Evolutionary conservation across 1,140 invertebrate genomes (phyloP).

Genomic region (Campoletis sonorensis): DNA sequence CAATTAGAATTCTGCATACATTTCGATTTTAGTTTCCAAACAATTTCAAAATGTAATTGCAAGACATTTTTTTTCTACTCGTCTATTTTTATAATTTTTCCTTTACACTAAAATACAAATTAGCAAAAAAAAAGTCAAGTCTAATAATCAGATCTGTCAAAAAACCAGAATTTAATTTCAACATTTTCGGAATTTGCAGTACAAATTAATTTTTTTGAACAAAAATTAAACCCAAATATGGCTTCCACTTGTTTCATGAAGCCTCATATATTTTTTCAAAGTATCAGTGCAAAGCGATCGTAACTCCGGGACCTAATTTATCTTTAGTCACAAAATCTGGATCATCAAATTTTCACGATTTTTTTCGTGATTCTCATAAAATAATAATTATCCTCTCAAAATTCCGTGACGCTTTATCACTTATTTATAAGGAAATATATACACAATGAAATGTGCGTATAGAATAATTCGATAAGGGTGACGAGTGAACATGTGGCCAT

Average conservation of each 20-base stretch:
- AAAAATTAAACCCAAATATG: background rate
- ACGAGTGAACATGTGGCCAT: slow-evolving; percentile 71
- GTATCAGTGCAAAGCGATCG: background rate
- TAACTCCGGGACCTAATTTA: too few relatives aligned
- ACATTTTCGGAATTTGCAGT: background rate
- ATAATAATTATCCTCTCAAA: slow-evolving; percentile 71
- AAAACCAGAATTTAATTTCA: too few relatives aligned
- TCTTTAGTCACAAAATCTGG: background rate
- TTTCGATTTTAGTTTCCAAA: too few relatives aligned
- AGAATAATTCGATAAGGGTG: slow-evolving; percentile 44
- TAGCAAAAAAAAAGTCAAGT: too few relatives aligned
- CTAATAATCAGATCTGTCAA: too few relatives aligned
- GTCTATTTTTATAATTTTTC: too few relatives aligned
- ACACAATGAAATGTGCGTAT: background rate
- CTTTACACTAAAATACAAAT: too few relatives aligned
- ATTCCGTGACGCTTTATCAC: slow-evolving; percentile 51
- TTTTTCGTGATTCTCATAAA: slow-evolving; percentile 66
- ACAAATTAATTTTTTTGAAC: background rate
- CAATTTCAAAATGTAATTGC: too few relatives aligned
- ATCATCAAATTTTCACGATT: slow-evolving; percentile 9
- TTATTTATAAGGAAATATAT: slow-evolving; percentile 5
- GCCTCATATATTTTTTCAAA: background rate
- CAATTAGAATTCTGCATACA: too few relatives aligned
- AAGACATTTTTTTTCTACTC: too few relatives aligned
- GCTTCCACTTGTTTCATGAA: too few relatives aligned